Evolutionary conservation across 2,888 invertebrate genomes (phyloP).

Genomic region (Poecilobothrus nobilitatus): DNA sequence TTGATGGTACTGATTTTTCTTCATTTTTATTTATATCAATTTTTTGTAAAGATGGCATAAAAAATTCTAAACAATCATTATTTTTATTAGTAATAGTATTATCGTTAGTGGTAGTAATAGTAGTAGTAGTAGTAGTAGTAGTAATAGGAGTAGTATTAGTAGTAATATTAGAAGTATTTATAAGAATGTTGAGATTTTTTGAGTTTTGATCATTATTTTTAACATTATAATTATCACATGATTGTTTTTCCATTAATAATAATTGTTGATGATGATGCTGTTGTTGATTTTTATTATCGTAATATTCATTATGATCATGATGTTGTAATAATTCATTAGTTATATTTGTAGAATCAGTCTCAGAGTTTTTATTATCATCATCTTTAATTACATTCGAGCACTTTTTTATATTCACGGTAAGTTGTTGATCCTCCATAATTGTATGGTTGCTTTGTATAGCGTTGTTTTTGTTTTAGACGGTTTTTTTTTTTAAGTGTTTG

Average conservation of each 20-base stretch:
- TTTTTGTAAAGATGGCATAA: neutral
- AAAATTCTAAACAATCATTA: no score
- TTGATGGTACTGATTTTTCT: neutral
- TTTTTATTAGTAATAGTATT: no score
- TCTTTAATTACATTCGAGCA: slow-evolving; percentile 32
- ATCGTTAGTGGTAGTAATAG: no score
- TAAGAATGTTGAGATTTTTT: neutral
- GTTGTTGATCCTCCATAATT: slow-evolving; percentile 33
- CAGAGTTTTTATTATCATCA: neutral
- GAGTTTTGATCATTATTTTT: neutral
- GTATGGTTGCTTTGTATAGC: no score
- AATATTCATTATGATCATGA: neutral
- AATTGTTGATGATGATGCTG: neutral
- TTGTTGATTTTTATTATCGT: neutral
- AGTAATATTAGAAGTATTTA: neutral
- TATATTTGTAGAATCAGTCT: neutral
- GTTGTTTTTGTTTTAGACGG: slow-evolving; percentile 31
- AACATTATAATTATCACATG: neutral
- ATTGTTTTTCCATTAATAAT: neutral
- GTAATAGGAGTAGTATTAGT: no score
- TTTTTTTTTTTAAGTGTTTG: neutral
- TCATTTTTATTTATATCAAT: neutral
- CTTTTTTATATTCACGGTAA: slow-evolving; percentile 29
- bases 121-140: no score
- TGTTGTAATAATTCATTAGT: neutral